These are phyloP conservation scores for Halichondria panicea DNA, from an alignment of 37 sponge, comb jelly and placozoan genomes.

Conservation along the genomic window DNA sequence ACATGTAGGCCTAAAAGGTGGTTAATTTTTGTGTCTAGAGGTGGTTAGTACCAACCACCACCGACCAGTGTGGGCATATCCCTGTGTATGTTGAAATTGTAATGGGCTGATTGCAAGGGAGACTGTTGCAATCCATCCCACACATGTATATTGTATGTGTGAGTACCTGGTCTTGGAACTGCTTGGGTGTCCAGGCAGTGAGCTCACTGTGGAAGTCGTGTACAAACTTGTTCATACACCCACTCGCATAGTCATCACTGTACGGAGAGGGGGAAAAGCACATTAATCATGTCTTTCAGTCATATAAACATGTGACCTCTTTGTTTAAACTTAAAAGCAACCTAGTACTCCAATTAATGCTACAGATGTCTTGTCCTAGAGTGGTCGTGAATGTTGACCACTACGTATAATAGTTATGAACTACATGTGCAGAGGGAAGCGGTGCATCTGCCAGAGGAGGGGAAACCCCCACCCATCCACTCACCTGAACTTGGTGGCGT, in stretches of 20 bases:
- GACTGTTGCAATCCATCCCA: no score
- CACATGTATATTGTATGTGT: background rate
- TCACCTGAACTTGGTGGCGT: conserved; percentile 71
- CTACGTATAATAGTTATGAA: no score
- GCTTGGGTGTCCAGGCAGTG: background rate
- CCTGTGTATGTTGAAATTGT: background rate
- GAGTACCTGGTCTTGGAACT: conserved; percentile 38
- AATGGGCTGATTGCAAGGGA: background rate
- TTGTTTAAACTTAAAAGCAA: no score
- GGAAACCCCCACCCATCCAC: no score
- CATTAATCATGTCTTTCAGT: background rate
- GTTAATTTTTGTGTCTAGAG: background rate
- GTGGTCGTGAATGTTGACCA: no score
- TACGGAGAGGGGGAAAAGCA: background rate
- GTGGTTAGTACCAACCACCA: background rate
- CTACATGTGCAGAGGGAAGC: no score
- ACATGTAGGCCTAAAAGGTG: background rate
- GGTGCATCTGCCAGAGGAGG: no score
- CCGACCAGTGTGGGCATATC: background rate
- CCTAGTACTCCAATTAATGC: no score
- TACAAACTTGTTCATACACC: conserved; percentile 48
- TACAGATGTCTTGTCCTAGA: no score
- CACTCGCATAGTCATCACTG: conserved; percentile 34
- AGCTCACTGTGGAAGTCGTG: conserved; percentile 17
- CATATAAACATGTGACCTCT: background rate